phyloP scores from a whole-genome alignment of 53 echinoderm and acorn worm species.

The Glandiceps talaboti region DNA sequence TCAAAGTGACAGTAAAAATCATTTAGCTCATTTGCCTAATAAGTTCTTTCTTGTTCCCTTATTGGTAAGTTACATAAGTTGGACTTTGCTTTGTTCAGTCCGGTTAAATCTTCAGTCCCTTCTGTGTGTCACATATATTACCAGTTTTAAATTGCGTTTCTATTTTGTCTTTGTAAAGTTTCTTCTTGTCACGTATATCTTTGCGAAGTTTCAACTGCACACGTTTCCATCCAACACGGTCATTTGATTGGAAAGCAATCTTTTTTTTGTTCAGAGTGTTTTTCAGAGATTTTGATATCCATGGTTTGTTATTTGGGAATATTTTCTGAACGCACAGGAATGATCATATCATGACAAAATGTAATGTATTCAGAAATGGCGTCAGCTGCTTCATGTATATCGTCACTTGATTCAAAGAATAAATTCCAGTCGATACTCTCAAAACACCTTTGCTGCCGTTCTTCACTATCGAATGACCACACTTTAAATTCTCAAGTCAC shows the following conservation, averaged over 20 bases:
- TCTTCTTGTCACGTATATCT: not conserved
- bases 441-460: constrained; percentile 11
- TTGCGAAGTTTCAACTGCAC: not conserved
- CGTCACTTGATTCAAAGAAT: not conserved
- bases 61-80: not conserved
- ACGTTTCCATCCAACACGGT: not conserved
- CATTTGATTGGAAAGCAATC: constrained; percentile 1
- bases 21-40: not conserved
- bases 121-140: not conserved
- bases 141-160: not conserved
- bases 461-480: constrained; percentile 13
- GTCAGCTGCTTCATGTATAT: not conserved
- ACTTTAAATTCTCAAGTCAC: constrained; percentile 1
- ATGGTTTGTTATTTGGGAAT: constrained; percentile 22
- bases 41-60: not conserved
- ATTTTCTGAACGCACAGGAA: constrained; percentile 2
- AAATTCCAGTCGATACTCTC: constrained; percentile 15
- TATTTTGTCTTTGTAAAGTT: not conserved
- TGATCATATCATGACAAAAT: constrained; percentile 15
- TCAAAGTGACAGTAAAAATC: not conserved
- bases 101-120: not conserved
- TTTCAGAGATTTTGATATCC: constrained; percentile 21
- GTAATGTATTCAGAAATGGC: constrained; percentile 9
- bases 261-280: constrained; percentile 10
- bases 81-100: not conserved